These are phyloP conservation scores for Hippopotamus amphibius DNA, from an alignment of 2,113 vertebrate genomes.

Conservation along the genomic window DNA sequence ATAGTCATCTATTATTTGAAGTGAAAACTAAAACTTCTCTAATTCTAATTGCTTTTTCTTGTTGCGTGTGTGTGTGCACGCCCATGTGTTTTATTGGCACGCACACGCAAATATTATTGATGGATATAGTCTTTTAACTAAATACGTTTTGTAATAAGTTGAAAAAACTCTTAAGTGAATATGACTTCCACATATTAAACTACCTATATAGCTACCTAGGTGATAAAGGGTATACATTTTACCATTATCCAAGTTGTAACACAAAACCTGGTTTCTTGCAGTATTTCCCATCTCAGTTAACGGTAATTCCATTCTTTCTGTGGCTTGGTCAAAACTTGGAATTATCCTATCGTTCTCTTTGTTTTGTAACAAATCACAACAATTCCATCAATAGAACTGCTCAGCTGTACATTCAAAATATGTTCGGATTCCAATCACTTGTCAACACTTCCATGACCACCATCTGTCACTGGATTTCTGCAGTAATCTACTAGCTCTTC, in stretches of 20 bases:
- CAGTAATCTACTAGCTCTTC: too few relatives aligned
- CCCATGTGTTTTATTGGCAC: fast-evolving
- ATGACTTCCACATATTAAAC: not conserved
- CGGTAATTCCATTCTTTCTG: not conserved
- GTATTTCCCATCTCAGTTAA: not conserved
- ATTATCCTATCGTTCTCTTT: not conserved
- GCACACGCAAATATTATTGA: too few relatives aligned
- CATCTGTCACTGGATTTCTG: not conserved
- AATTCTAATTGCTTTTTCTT: not conserved
- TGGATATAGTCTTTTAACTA: not conserved
- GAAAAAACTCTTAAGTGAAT: not conserved
- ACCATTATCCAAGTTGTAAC: not conserved
- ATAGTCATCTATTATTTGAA: not conserved
- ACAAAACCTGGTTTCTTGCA: not conserved
- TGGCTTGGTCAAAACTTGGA: not conserved
- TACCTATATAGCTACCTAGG: not conserved
- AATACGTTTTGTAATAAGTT: not conserved
- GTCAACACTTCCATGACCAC: not conserved
- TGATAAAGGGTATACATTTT: not conserved
- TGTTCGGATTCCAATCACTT: not conserved
- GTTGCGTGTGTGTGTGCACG: fast-evolving
- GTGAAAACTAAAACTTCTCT: not conserved
- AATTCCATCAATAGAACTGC: not conserved
- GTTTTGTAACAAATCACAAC: not conserved
- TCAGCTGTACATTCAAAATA: not conserved